phyloP scores from a whole-genome alignment of 2,888 invertebrate species.

The Perizoma affinitatum region DNA sequence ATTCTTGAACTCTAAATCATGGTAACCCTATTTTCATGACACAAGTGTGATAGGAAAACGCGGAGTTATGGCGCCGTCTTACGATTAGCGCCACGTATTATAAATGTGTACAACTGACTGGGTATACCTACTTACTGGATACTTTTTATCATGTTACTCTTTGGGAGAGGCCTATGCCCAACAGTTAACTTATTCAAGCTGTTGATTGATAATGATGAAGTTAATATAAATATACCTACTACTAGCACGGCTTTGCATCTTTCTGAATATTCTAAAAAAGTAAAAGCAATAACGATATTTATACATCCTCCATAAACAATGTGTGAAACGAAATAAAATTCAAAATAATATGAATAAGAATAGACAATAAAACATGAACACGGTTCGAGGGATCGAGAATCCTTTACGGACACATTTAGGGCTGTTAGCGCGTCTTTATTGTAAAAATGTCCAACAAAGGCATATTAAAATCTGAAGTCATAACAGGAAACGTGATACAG shows the following conservation, averaged over 20 bases:
- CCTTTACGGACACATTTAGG: constrained; percentile 64
- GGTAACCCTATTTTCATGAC: constrained; percentile 52
- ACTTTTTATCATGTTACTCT: constrained; percentile 2
- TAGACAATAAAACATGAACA: constrained; percentile 58
- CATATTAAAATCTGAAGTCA: constrained; percentile 80
- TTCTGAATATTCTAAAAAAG: neutral
- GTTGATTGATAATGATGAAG: neutral
- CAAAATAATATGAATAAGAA: constrained; percentile 51
- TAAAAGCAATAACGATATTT: constrained; percentile 23
- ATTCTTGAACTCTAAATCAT: neutral
- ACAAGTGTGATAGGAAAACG: constrained; percentile 59
- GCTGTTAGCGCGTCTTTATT: constrained; percentile 69
- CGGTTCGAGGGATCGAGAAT: constrained; percentile 53
- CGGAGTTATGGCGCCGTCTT: constrained; percentile 52
- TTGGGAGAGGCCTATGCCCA: too few species aligned
- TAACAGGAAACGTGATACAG: constrained; percentile 82
- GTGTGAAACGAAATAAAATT: constrained; percentile 56
- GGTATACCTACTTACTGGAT: constrained; percentile 3
- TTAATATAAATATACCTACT: neutral
- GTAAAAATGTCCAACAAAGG: constrained; percentile 74
- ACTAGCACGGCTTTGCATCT: neutral
- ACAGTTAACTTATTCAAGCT: too few species aligned
- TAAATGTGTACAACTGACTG: constrained; percentile 16
- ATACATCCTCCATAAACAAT: constrained; percentile 51
- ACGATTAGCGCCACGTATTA: constrained; percentile 41